A percentile compares a stretch with the other conserved stretches of the same genome.
Conservation (phyloP, 2,888 invertebrate species). For the Dryadula phaetusa region DNA sequence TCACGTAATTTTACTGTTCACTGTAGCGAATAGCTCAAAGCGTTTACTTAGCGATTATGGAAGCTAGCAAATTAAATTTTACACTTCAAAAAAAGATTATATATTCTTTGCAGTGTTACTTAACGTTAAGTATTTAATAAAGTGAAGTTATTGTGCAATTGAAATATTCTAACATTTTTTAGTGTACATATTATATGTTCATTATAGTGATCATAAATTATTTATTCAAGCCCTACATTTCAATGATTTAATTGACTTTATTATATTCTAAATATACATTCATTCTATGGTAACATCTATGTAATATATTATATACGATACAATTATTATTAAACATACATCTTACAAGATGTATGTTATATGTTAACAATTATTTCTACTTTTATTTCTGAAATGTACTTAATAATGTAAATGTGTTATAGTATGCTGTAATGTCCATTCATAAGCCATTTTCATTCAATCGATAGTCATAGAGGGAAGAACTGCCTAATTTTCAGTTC, state of each 20-base stretch:
- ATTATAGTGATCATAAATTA: no score
- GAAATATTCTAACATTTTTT: no score
- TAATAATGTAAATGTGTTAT: not conserved
- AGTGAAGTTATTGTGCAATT: not conserved
- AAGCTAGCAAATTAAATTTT: slow-evolving; percentile 35
- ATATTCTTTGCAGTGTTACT: slow-evolving; percentile 18
- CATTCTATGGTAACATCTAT: no score
- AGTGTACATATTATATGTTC: no score
- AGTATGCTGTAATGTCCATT: not conserved
- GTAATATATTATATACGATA: no score
- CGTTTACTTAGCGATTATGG: slow-evolving; percentile 40
- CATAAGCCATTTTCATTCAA: slow-evolving; percentile 29
- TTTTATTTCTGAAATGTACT: not conserved
- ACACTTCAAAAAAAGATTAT: slow-evolving; percentile 14
- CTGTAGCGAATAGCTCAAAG: slow-evolving; percentile 39
- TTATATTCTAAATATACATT: no score
- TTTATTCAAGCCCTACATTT: no score
- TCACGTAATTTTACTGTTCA: slow-evolving; percentile 44
- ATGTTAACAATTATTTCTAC: not conserved
- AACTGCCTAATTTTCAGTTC: slow-evolving; percentile 38
- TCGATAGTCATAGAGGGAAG: slow-evolving; percentile 30
- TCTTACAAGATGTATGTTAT: no score
- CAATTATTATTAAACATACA: no score
- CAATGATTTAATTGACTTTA: no score
- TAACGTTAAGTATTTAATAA: not conserved